Evolutionary conservation across 1,140 invertebrate genomes (phyloP), one percentile per base, ranked within the genome.

Genomic region (Saccostrea echinata): DNA sequence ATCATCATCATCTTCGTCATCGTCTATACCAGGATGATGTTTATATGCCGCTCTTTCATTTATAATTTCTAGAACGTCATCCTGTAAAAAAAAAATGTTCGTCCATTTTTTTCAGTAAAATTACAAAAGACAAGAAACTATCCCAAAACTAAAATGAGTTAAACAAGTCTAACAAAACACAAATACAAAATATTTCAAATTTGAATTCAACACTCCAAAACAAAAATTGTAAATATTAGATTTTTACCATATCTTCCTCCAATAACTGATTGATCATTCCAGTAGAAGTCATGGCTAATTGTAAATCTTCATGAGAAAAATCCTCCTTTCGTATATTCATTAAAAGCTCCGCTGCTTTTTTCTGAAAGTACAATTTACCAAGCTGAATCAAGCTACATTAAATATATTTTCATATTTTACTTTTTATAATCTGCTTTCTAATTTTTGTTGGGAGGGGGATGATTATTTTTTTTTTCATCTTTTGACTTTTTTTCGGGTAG

Each of bases 31-130:
- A 8, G 16, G 18, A 1, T 0, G 16, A 16, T 18, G 16, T 61
- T 61, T 61, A 16, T 21, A 61, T 21, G 55, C 55, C 8, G 6
- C 55, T 61, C 55, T 61, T n/a, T n/a, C 16, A n/a, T 61, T 61
- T 61, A 61, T 61, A 6, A 61, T 61, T n/a, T 61, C 55, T 61
- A 61, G 21, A 61, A 61, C n/a, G n/a, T 61, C 55, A 61, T 61
- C 55, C 55, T 61, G 18, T 6, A 61, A 61, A n/a, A 16, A 21
- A 61, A 6, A 61, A 18, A 21, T 1, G 0, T 61, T 61, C 2
- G 16, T 57, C 16, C 13, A 21, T 21, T 21, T 13, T 18, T 21
- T 18, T 0, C 4, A 21, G 12, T 18, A 18, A 18, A 57, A 21
- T 57, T 0, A 3, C 4, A 57, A 21, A 61, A n/a, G n/a, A 21